Percentiles rank a stretch among this genome's conserved stretches.
Conservation (phyloP, 1,140 invertebrate genomes). For the Doryteuthis pealeii region DNA sequence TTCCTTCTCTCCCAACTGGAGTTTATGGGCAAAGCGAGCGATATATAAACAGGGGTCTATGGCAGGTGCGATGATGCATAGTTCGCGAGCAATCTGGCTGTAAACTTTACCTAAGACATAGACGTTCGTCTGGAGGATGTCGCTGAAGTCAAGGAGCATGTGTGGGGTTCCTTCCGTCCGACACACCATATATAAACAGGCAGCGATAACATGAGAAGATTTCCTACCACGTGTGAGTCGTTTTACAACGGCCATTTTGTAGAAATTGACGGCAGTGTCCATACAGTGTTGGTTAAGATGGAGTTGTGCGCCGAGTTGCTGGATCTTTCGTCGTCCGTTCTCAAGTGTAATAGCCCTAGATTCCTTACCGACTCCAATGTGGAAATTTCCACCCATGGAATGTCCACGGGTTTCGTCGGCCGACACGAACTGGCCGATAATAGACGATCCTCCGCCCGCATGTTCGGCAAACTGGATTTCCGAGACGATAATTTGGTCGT, state of each 20-base stretch:
- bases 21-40: slow-evolving; percentile 87
- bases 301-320: slow-evolving; percentile 56
- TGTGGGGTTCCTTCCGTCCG: slow-evolving; percentile 89
- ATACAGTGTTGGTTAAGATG: slow-evolving; percentile 86
- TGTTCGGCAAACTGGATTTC: slow-evolving; percentile 96
- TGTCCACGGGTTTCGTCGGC: slow-evolving; percentile 67
- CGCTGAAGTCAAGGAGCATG: slow-evolving; percentile 97
- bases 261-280: slow-evolving; percentile 93
- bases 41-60: slow-evolving; percentile 95
- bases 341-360: slow-evolving; percentile 86
- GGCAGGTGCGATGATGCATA: slow-evolving; percentile 91
- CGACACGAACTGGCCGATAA: slow-evolving; percentile 91
- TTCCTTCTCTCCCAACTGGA: slow-evolving; percentile 89
- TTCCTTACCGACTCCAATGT: slow-evolving; percentile 79
- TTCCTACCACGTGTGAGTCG: slow-evolving; percentile 85
- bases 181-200: slow-evolving; percentile 97
- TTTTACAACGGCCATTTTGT: slow-evolving; percentile 86
- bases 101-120: slow-evolving; percentile 94
- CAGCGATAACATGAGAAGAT: slow-evolving; percentile 89
- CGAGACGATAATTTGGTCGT: slow-evolving; percentile 94
- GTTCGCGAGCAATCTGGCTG: slow-evolving; percentile 80
- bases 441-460: slow-evolving; percentile 80
- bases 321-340: slow-evolving; percentile 69
- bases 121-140: slow-evolving; percentile 92
- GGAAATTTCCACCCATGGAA: slow-evolving; percentile 67